Conservation (phyloP, 2,888 invertebrate species). For the Mantis religiosa region DNA sequence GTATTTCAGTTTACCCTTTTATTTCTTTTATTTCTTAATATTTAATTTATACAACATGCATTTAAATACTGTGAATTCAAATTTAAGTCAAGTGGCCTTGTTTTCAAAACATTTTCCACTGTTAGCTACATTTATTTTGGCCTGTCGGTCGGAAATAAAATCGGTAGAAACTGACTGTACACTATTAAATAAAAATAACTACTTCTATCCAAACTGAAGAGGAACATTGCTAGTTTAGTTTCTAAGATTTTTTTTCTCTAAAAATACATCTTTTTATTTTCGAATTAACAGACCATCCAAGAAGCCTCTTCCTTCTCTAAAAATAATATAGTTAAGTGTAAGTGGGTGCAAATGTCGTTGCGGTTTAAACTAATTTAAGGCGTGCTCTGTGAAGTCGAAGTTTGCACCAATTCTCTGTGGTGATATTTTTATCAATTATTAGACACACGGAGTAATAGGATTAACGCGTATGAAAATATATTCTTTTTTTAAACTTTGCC, state of each 20-base stretch:
- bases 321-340: neutral
- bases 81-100: no score
- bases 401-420: neutral
- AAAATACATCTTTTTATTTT: neutral
- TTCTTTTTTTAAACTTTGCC: neutral
- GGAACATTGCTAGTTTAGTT: neutral
- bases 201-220: no score
- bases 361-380: neutral
- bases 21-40: no score
- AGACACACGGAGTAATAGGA: neutral
- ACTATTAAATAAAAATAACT: no score
- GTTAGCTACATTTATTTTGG: no score
- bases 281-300: neutral
- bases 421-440: neutral
- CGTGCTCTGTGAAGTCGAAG: neutral
- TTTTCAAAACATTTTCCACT: no score
- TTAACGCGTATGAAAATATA: neutral
- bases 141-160: no score
- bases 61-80: no score
- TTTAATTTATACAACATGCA: no score
- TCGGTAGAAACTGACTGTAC: no score
- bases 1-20: no score
- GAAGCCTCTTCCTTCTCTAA: neutral
- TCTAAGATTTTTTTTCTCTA: neutral
- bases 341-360: neutral